A percentile compares a stretch with the other conserved stretches of the same genome.
Conservation (phyloP, 2,113 vertebrate species). For the Sigmodon hispidus region DNA sequence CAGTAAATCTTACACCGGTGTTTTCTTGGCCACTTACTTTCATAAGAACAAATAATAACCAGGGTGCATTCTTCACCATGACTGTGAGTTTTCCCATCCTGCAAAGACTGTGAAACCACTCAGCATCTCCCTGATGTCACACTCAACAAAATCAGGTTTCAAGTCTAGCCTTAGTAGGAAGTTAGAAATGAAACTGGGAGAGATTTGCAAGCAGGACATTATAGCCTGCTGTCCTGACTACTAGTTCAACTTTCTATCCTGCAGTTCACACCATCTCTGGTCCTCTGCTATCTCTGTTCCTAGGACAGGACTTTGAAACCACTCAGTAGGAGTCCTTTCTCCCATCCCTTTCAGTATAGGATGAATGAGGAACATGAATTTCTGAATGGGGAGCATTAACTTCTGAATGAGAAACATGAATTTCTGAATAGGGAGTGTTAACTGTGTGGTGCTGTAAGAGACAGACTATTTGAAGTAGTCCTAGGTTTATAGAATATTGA, state of each 20-base stretch:
- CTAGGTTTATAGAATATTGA: not conserved
- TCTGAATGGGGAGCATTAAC: not conserved
- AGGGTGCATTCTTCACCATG: not conserved
- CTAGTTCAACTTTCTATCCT: fast-evolving
- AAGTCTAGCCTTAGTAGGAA: not conserved
- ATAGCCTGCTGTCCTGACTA: fast-evolving
- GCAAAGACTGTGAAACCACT: not conserved
- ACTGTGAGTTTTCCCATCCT: not conserved
- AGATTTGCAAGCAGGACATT: fast-evolving
- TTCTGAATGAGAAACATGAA: too few relatives aligned
- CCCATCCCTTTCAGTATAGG: fast-evolving
- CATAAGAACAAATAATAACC: not conserved
- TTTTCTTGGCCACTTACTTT: constrained; percentile 5
- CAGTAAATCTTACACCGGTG: not conserved
- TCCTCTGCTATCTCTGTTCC: not conserved
- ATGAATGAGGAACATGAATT: not conserved
- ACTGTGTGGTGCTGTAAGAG: not conserved
- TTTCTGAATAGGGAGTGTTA: not conserved
- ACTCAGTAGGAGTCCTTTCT: fast-evolving
- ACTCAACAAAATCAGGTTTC: fast-evolving
- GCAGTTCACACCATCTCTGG: fast-evolving
- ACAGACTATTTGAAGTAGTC: not conserved
- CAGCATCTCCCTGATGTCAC: fast-evolving
- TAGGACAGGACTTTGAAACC: too few relatives aligned
- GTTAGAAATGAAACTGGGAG: fast-evolving